Percentiles rank a stretch among this genome's conserved stretches.
Evolutionary conservation across 37 sponge, comb jelly and placozoan genomes (phyloP).

Genomic region (Mnemiopsis leidyi): DNA sequence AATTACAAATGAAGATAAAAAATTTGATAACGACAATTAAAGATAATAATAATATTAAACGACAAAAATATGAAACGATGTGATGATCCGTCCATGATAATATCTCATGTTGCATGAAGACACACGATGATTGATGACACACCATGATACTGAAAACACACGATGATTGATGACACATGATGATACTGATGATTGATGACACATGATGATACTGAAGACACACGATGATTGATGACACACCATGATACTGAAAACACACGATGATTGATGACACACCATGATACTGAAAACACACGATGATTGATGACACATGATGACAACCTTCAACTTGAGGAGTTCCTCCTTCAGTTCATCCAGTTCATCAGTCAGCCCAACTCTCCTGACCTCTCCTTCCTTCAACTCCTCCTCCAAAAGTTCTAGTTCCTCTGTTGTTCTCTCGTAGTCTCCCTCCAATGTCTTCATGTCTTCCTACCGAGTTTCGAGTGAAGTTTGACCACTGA

Average conservation of each 20-base stretch:
- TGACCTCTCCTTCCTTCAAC: neutral
- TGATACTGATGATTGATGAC: too few relatives aligned
- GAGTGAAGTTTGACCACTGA: too few relatives aligned
- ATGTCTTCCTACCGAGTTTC: constrained; percentile 4
- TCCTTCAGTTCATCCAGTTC: constrained; percentile 39
- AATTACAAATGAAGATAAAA: too few relatives aligned
- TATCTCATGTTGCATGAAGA: neutral
- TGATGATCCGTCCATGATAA: too few relatives aligned
- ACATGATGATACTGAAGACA: too few relatives aligned
- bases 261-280: neutral
- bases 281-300: neutral
- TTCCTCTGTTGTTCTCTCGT: constrained; percentile 7
- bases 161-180: neutral
- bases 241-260: neutral
- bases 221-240: too few relatives aligned
- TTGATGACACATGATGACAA: neutral
- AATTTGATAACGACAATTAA: too few relatives aligned
- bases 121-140: neutral
- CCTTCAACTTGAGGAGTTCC: constrained; percentile 47
- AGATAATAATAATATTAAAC: too few relatives aligned
- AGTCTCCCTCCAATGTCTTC: neutral
- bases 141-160: too few relatives aligned
- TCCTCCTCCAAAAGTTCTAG: constrained; percentile 46
- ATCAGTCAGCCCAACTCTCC: constrained; percentile 12
- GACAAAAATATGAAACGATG: too few relatives aligned